phyloP scores from a whole-genome alignment of 2,797 vertebrate genomes.

The Halcyon smyrnensis region DNA sequence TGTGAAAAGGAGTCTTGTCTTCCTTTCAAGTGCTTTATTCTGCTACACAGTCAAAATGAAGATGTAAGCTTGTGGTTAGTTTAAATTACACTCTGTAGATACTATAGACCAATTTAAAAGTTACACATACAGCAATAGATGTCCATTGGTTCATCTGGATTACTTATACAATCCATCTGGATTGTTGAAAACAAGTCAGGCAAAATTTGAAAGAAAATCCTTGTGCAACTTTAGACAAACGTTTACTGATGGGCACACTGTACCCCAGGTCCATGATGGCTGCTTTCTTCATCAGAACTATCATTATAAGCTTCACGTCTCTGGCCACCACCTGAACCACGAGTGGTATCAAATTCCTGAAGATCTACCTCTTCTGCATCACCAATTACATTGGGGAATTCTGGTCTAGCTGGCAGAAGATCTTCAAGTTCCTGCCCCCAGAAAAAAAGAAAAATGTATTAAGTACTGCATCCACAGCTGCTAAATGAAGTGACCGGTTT shows the following conservation, averaged over 20 bases:
- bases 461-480: not conserved
- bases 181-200: constrained; percentile 79
- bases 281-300: constrained; percentile 94
- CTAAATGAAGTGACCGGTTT: fast-evolving
- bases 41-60: constrained; percentile 81
- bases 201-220: constrained; percentile 80
- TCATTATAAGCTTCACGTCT: constrained; percentile 97
- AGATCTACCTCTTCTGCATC: constrained; percentile 97
- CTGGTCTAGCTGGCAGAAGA: constrained; percentile 93
- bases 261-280: constrained; percentile 93
- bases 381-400: constrained; percentile 87
- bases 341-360: constrained; percentile 93
- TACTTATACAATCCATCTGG: constrained; percentile 77
- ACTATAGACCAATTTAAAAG: constrained; percentile 89
- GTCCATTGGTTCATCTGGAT: constrained; percentile 84
- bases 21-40: constrained; percentile 84
- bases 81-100: constrained; percentile 95
- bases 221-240: constrained; percentile 81
- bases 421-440: constrained; percentile 92
- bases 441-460: not conserved
- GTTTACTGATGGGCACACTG: constrained; percentile 98
- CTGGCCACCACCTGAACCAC: constrained; percentile 87
- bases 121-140: constrained; percentile 89
- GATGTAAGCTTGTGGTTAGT: constrained; percentile 88
- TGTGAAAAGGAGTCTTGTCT: constrained; percentile 75